Conservation (phyloP, 2,888 invertebrate species). For the Chrysomela aeneicollis region DNA sequence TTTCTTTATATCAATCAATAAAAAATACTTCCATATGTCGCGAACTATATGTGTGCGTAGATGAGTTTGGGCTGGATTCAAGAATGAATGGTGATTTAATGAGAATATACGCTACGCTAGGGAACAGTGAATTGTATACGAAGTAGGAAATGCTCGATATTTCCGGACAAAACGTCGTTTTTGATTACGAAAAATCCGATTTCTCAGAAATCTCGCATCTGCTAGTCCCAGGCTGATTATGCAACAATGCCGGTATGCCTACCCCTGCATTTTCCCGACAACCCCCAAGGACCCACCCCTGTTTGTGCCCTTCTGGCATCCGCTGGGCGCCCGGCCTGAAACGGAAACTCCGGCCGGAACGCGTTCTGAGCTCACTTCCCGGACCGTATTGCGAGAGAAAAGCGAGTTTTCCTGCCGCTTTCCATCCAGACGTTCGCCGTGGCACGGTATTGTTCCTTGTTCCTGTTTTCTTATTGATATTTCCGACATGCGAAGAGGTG, state of each 20-base stretch:
- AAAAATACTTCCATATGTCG: too few species aligned
- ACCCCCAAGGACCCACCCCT: background rate
- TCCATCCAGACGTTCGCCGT: slow-evolving; percentile 10
- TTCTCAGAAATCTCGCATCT: too few species aligned
- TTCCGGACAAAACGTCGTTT: too few species aligned
- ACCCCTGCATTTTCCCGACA: background rate
- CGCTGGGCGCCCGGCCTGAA: background rate
- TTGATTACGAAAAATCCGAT: too few species aligned
- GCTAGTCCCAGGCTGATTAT: too few species aligned
- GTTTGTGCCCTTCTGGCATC: background rate
- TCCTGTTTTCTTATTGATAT: slow-evolving; percentile 26
- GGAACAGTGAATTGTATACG: too few species aligned
- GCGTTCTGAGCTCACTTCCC: slow-evolving; percentile 2
- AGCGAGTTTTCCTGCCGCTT: background rate
- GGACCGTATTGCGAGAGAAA: slow-evolving; percentile 1
- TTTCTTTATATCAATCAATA: too few species aligned
- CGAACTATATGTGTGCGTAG: too few species aligned
- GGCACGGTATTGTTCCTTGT: slow-evolving; percentile 23
- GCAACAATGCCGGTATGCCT: background rate
- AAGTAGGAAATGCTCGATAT: too few species aligned
- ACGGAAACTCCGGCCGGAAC: background rate
- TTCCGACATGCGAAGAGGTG: slow-evolving; percentile 19
- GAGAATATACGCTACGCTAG: too few species aligned
- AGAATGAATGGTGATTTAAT: too few species aligned
- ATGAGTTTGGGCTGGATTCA: too few species aligned